These are phyloP conservation scores for Epinephelus awoara DNA, from an alignment of 2,797 vertebrate genomes.

Conservation along the genomic window DNA sequence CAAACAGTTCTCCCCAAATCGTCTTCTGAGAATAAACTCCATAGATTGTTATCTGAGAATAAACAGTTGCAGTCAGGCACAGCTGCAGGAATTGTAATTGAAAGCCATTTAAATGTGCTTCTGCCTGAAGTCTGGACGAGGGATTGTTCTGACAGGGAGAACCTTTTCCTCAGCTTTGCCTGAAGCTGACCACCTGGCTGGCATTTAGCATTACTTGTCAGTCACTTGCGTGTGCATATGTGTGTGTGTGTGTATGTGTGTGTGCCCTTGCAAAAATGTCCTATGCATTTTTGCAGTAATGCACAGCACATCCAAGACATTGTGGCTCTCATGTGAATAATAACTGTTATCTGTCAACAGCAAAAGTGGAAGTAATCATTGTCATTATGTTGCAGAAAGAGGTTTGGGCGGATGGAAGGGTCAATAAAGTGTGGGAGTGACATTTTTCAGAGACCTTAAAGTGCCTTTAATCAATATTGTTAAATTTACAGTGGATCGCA, in stretches of 20 bases:
- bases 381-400: neutral
- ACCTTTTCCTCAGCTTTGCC: conserved; percentile 65
- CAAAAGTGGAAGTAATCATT: neutral
- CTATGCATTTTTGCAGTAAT: neutral
- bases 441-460: neutral
- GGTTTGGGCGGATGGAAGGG: neutral
- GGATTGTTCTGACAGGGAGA: conserved; percentile 65
- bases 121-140: conserved; percentile 43
- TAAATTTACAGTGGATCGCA: neutral
- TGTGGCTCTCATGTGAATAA: neutral
- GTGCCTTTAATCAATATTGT: neutral
- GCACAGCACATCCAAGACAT: neutral
- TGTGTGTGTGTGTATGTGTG: neutral
- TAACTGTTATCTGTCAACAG: neutral
- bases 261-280: neutral
- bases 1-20: conserved; percentile 4
- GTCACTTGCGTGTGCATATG: conserved; percentile 1
- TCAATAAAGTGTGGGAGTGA: conserved; percentile 4
- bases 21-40: conserved; percentile 17
- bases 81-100: conserved; percentile 54
- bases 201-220: conserved; percentile 59
- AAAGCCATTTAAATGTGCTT: conserved; percentile 50
- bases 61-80: conserved; percentile 16
- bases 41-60: conserved; percentile 19
- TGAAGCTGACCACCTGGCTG: conserved; percentile 69